Percentiles rank a stretch among this genome's conserved stretches.
phyloP scores from a whole-genome alignment of 1,140 invertebrate species.

The Cylas formicarius region DNA sequence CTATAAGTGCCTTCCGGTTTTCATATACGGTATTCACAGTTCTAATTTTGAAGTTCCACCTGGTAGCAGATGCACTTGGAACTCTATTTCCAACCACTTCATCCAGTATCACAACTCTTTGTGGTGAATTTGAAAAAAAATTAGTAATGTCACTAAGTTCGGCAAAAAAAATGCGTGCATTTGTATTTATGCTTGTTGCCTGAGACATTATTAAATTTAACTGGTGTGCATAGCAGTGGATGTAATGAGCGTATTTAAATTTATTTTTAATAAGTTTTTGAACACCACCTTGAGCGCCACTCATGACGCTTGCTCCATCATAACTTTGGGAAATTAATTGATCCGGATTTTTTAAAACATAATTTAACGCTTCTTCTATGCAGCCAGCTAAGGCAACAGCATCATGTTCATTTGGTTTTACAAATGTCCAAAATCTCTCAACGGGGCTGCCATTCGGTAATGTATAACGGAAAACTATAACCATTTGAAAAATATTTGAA shows the following conservation, averaged over 20 bases:
- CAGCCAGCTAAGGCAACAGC: conserved; percentile 16
- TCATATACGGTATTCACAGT: conserved; percentile 16
- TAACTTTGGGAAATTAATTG: conserved; percentile 39
- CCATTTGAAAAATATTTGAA: conserved; percentile 30
- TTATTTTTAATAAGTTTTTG: conserved; percentile 31
- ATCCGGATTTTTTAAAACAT: conserved; percentile 27
- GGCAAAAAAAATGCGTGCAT: conserved; percentile 30
- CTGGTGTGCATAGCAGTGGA: conserved; percentile 39
- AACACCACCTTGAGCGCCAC: conserved; percentile 28
- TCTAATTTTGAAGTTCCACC: conserved; percentile 21
- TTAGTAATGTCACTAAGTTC: conserved; percentile 11
- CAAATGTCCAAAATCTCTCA: conserved; percentile 32
- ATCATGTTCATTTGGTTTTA: conserved; percentile 22
- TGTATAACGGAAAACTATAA: conserved; percentile 33
- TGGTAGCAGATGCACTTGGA: conserved; percentile 13
- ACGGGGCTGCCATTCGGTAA: conserved; percentile 25
- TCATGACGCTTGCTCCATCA: conserved; percentile 35
- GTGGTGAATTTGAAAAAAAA: conserved; percentile 19
- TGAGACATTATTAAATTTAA: conserved; percentile 36
- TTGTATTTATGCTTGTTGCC: conserved; percentile 27
- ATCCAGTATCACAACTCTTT: conserved; percentile 16
- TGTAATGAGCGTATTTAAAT: conserved; percentile 34
- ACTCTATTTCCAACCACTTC: conserved; percentile 15
- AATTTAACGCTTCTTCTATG: conserved; percentile 28
- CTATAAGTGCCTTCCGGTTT: conserved; percentile 12